Evolutionary conservation across 2,797 vertebrate genomes (phyloP).

Genomic region (Malacoctenus gilli): DNA sequence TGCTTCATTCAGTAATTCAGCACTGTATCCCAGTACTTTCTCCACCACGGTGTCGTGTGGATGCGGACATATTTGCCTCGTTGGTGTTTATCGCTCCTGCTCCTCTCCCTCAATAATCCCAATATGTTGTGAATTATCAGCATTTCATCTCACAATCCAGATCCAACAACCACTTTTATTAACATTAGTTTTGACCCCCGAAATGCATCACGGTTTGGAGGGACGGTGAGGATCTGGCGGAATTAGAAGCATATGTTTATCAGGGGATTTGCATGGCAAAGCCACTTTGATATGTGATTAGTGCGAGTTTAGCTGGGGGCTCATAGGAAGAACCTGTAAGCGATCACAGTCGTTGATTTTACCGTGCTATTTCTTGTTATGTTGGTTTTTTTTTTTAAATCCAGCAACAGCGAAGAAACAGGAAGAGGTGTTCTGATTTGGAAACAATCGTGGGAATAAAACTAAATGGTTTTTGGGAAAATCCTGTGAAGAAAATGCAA

Average conservation of each 20-base stretch:
- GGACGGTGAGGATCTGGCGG: conserved; percentile 50
- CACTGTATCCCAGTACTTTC: too few species aligned
- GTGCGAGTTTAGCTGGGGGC: conserved; percentile 46
- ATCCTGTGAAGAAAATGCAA: too few species aligned
- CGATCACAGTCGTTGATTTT: conserved; percentile 38
- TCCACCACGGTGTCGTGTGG: not conserved
- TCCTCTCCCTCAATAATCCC: conserved; percentile 46
- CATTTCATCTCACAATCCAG: conserved; percentile 3
- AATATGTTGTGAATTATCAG: conserved; percentile 58
- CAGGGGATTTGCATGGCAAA: conserved; percentile 69
- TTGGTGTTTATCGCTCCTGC: not conserved
- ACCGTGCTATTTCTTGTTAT: too few species aligned
- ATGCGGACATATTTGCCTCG: conserved; percentile 8
- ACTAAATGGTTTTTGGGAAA: too few species aligned
- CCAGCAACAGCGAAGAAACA: not conserved
- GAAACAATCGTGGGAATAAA: too few species aligned
- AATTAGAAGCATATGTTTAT: conserved; percentile 81
- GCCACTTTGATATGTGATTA: conserved; percentile 77
- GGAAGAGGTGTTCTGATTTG: too few species aligned
- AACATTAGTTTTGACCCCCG: conserved; percentile 54
- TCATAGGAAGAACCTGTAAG: conserved; percentile 34
- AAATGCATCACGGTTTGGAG: conserved; percentile 16
- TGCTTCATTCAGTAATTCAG: too few species aligned
- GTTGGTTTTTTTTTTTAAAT: too few species aligned
- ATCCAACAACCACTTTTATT: conserved; percentile 67